Evolutionary conservation across 92 coral and sea anemone species (phyloP).

Genomic region (Porites evermanni): DNA sequence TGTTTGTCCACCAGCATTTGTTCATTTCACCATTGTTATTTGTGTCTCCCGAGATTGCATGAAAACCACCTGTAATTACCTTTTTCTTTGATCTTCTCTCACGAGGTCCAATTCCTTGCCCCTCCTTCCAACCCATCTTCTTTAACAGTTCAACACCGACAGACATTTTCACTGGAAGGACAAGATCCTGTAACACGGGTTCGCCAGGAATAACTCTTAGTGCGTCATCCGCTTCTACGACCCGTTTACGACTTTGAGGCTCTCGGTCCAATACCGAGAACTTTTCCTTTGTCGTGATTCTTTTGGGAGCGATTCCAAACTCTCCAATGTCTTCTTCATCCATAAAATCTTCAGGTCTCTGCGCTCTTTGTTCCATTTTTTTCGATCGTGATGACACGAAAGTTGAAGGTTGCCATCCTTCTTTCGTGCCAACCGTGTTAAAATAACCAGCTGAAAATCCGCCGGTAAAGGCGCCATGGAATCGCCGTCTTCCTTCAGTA

Average conservation of each 20-base stretch:
- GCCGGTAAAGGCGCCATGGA: conserved; percentile 99
- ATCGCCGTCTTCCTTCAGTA: conserved; percentile 89
- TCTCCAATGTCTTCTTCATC: conserved; percentile 97
- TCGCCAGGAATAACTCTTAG: conserved; percentile 54
- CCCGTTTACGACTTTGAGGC: conserved; percentile 45
- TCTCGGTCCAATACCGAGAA: conserved; percentile 64
- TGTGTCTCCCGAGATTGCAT: too few species aligned
- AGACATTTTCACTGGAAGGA: conserved; percentile 87
- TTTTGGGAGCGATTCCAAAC: conserved; percentile 96
- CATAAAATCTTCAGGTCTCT: conserved; percentile 98
- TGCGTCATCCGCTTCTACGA: neutral
- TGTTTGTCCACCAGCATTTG: too few species aligned
- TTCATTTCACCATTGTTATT: too few species aligned
- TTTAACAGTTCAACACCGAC: conserved; percentile 87
- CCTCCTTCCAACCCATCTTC: conserved; percentile 99
- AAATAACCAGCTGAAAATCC: conserved; percentile 99
- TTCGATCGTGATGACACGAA: conserved; percentile 91
- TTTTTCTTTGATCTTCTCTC: conserved; percentile 83
- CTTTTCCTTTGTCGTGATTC: conserved; percentile 82
- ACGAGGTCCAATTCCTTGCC: conserved; percentile 97
- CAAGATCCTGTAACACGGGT: conserved; percentile 79
- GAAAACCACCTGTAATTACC: too few species aligned
- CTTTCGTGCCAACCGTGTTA: conserved; percentile 98
- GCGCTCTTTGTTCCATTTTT: conserved; percentile 66
- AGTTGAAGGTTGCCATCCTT: conserved; percentile 95